Evolutionary conservation across 2,888 invertebrate genomes (phyloP), one percentile per base, ranked within the genome.

Genomic region (Pseudococcus jackbeardsleyi): DNA sequence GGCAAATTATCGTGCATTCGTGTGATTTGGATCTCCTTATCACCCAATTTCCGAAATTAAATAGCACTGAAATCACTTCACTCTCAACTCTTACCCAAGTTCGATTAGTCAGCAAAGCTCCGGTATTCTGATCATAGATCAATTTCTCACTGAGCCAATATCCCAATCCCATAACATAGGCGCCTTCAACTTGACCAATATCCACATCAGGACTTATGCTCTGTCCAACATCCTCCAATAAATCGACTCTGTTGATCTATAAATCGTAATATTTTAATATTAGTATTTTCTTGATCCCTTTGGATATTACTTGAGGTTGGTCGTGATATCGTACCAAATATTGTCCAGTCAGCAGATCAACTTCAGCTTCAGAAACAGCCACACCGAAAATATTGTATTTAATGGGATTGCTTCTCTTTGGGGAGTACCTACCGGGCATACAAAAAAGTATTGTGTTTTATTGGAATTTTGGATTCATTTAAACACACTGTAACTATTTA

Each of bases 171-270:
- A 98, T 98, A 91, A 97, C 93, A 91, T 98, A 99, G 0, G 94
- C 99, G 3, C 99, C 99, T 92, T 99, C 99, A 19, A 99, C 95
- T 93, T 99, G 99, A 0, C 98, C 99, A 90, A 99, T 96, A 91
- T 99, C 99, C 90, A 99, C 97, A 0, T 98, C 98, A 5, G 99
- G 99, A 92, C 99, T 99, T 88, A 99, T 92, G 92, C 98, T 98
- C 90, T 96, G 95, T 0, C 98, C 98, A 90, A 99, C 93, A 92
- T 99, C 99, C 98, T 99, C 98, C 0, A 99, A 98, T 90, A 99
- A 98, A 91, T 99, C 98, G 0, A 96, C 96, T 90, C 96, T 93
- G 54, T 97, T 92, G 0, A 98, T 95, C 94, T 94, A 90, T 42
- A 90, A 87, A 79, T 39, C 17, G 72, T 59, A 17, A 84, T 64